Base-by-base conservation (phyloP, 2,113 vertebrate genomes). In the Lophius piscatorius region DNA sequence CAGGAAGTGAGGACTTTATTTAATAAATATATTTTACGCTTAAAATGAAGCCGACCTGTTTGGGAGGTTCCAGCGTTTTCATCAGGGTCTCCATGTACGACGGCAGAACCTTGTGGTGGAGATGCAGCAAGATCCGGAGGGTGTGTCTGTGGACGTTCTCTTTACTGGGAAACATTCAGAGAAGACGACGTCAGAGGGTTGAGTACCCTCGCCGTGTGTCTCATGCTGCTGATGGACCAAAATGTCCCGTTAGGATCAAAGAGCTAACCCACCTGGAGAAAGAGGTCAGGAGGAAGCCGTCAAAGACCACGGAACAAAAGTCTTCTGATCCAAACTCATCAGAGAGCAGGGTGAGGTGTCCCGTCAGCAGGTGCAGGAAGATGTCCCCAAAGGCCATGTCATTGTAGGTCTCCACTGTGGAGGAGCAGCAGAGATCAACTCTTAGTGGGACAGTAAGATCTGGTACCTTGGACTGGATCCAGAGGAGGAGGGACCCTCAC, bases 381-480 rank as follows among this genome's bases (percentile, higher is more conserved):
- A 98, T 94, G 70, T 99, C 97, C 2, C 95, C 86, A 26, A 98
- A 98, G 17, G 94, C 94, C 88, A 96, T 91, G 80, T 98, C 97
- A 0, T 94, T 94, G 57, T 96, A 95, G 0, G 95, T 96, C 77
- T 97, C 97, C 69, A 92, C 97, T 98, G 60, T 0, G 75, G 45
- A 39, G 36, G 7, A 31, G 50, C 10, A 51, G 12, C 34, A 78
- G 2, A 67, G 1, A 57, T 1, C 33, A 14, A n/a, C 2, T 16
- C 26, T 2, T 23, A n/a, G n/a, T n/a, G n/a, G n/a, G n/a, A n/a
- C n/a, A n/a, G n/a, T n/a, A n/a, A n/a, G n/a, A n/a, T n/a, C n/a
- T n/a, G n/a, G n/a, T n/a, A n/a, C n/a, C n/a, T n/a, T n/a, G n/a
- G n/a, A n/a, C n/a, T n/a, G n/a, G 22, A 7, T 42, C 38, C 4